Percentiles rank a stretch among this genome's conserved stretches.
phyloP scores from a whole-genome alignment of 2,888 invertebrate genomes.

The Gari tellinella region DNA sequence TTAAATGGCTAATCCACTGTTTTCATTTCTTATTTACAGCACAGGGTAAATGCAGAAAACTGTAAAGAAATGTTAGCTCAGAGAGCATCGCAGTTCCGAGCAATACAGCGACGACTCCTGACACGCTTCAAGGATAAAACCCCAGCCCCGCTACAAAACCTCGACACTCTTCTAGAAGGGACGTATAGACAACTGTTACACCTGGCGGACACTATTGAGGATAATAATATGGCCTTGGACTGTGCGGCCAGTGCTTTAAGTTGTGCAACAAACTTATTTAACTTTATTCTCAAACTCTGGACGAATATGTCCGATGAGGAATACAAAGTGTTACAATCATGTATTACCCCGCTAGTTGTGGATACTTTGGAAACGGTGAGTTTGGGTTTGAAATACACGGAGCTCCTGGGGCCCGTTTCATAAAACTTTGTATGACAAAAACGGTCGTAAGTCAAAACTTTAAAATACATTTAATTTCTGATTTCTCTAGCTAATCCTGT shows the following conservation, averaged over 20 bases:
- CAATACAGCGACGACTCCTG: slow-evolving; percentile 91
- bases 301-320: slow-evolving; percentile 83
- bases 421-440: too few species aligned
- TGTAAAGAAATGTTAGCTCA: slow-evolving; percentile 85
- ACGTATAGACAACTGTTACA: slow-evolving; percentile 87
- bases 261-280: slow-evolving; percentile 83
- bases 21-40: slow-evolving; percentile 64
- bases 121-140: slow-evolving; percentile 92
- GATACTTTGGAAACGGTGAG: slow-evolving; percentile 84
- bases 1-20: too few species aligned
- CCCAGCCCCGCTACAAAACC: slow-evolving; percentile 89
- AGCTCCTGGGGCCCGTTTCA: too few species aligned
- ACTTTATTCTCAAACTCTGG: slow-evolving; percentile 83
- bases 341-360: slow-evolving; percentile 83
- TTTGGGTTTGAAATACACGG: not conserved
- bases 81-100: slow-evolving; percentile 89
- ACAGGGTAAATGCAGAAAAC: slow-evolving; percentile 74
- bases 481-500: too few species aligned
- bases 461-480: too few species aligned
- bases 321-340: slow-evolving; percentile 81
- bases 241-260: slow-evolving; percentile 82
- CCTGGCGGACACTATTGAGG: slow-evolving; percentile 82
- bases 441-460: too few species aligned
- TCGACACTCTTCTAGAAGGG: slow-evolving; percentile 90
- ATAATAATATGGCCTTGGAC: slow-evolving; percentile 80